Percentiles rank a stretch among this genome's conserved stretches.
Evolutionary conservation across 23 tunicate genomes (phyloP).

Genomic region (Ciona savignyi): DNA sequence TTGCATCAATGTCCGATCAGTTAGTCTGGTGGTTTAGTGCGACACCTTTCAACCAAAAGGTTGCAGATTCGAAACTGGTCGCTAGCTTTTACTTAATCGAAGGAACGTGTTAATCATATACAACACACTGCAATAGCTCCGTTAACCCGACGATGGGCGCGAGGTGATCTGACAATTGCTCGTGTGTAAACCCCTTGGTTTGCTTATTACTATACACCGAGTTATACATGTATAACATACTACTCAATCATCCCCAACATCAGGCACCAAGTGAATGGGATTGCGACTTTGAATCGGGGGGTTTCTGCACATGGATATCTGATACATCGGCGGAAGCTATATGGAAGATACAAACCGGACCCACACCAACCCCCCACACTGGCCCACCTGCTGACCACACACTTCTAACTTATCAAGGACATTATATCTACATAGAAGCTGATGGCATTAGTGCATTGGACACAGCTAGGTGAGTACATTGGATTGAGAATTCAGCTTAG

Average conservation of each 20-base stretch:
- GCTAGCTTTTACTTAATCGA: too few species aligned
- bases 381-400: slow-evolving; percentile 94
- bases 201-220: background rate
- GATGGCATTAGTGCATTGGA: slow-evolving; percentile 16
- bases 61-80: too few species aligned
- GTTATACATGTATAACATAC: background rate
- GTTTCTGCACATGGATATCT: slow-evolving; percentile 57
- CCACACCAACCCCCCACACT: slow-evolving; percentile 59
- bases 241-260: background rate
- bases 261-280: slow-evolving; percentile 90
- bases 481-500: too few species aligned
- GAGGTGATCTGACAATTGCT: too few species aligned
- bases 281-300: slow-evolving; percentile 70
- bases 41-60: too few species aligned
- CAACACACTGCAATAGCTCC: too few species aligned
- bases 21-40: too few species aligned
- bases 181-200: too few species aligned
- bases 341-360: slow-evolving; percentile 40
- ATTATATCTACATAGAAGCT: slow-evolving; percentile 62
- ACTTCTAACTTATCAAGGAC: slow-evolving; percentile 27
- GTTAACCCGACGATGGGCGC: too few species aligned
- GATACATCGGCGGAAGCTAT: slow-evolving; percentile 1
- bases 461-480: slow-evolving; percentile 40
- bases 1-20: too few species aligned
- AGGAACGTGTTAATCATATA: too few species aligned